These are phyloP conservation scores for Aspidiotus destructor DNA, from an alignment of 2,888 invertebrate genomes.

Conservation along the genomic window DNA sequence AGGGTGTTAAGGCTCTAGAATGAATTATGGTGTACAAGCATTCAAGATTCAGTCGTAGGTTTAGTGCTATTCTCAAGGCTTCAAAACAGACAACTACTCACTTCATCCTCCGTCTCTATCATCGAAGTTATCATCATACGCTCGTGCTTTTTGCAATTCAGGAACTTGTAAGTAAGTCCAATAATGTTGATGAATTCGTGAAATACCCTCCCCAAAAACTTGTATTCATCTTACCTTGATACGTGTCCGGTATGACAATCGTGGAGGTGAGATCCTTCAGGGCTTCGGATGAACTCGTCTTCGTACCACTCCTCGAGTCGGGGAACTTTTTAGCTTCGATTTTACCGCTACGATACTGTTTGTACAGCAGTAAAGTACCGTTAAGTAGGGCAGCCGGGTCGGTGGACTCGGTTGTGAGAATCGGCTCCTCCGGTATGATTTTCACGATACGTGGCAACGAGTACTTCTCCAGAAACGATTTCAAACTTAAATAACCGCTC, in stretches of 20 bases:
- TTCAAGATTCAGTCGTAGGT: too few species aligned
- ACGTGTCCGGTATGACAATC: constrained; percentile 47
- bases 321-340: constrained; percentile 42
- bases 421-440: constrained; percentile 38
- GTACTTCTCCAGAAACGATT: constrained; percentile 43
- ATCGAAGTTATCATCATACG: too few species aligned
- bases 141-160: too few species aligned
- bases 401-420: constrained; percentile 36
- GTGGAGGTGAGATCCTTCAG: constrained; percentile 42
- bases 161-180: too few species aligned
- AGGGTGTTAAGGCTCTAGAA: too few species aligned
- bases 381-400: constrained; percentile 44
- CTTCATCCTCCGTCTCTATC: too few species aligned
- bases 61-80: too few species aligned
- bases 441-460: constrained; percentile 44
- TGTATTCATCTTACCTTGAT: constrained; percentile 42
- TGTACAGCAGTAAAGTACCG: constrained; percentile 43
- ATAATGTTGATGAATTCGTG: too few species aligned
- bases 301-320: not conserved
- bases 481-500: constrained; percentile 37
- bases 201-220: too few species aligned
- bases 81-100: too few species aligned
- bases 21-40: too few species aligned
- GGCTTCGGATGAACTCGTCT: constrained; percentile 38
- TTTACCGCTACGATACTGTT: constrained; percentile 46